Evolutionary conservation across 2,113 vertebrate genomes (phyloP).

Genomic region (Arizona elegans): DNA sequence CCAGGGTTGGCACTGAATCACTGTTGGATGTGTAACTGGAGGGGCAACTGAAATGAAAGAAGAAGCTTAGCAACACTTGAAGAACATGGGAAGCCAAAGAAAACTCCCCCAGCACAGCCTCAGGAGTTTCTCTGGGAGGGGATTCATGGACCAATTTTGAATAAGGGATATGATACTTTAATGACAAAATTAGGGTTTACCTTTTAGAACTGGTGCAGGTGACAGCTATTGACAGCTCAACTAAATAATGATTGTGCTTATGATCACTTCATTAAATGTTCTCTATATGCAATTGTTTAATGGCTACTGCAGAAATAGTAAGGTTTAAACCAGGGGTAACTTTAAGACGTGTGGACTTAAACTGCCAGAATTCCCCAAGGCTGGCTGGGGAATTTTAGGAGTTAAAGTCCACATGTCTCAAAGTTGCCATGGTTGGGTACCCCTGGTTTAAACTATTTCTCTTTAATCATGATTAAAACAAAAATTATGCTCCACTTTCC

Average conservation of each 20-base stretch:
- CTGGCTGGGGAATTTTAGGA: background rate
- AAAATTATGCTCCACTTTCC: background rate
- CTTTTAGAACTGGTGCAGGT: background rate
- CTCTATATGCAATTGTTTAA: background rate
- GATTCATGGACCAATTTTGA: background rate
- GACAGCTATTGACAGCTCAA: background rate
- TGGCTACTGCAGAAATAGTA: background rate
- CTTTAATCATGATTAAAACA: background rate
- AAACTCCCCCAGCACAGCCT: background rate
- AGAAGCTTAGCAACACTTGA: background rate
- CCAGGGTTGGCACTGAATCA: slow-evolving; percentile 79
- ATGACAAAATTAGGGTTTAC: background rate
- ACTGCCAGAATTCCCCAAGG: background rate
- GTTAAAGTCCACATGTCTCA: background rate
- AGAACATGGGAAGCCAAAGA: background rate
- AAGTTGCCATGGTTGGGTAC: background rate
- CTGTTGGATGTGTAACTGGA: slow-evolving; percentile 44
- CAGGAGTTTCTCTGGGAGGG: background rate
- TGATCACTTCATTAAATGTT: background rate
- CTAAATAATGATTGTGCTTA: background rate
- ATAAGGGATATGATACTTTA: background rate
- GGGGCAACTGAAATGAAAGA: slow-evolving; percentile 55
- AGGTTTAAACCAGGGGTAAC: background rate
- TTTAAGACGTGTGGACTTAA: background rate
- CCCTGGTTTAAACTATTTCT: background rate